phyloP scores from a whole-genome alignment of 2,113 vertebrate species.

The Nesoenas mayeri region DNA sequence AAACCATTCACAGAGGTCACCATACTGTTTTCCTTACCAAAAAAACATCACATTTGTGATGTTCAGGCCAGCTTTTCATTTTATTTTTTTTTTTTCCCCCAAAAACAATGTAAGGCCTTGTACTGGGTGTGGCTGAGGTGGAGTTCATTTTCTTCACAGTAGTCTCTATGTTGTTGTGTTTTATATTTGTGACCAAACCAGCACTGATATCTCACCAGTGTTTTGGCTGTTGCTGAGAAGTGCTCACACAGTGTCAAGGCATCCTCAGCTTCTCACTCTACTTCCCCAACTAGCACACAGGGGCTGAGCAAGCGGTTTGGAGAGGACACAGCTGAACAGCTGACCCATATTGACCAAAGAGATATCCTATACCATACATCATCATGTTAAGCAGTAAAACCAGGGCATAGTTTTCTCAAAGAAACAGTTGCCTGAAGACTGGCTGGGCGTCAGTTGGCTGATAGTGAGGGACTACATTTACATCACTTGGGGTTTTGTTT shows the following conservation, averaged over 20 bases:
- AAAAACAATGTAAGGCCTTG: neutral
- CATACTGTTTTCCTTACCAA: neutral
- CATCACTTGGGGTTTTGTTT: neutral
- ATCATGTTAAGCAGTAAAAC: neutral
- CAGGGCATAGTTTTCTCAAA: neutral
- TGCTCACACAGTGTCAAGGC: neutral
- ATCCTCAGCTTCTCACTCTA: neutral
- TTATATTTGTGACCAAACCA: neutral
- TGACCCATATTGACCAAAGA: neutral
- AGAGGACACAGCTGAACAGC: neutral
- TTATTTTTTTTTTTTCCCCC: fast-evolving
- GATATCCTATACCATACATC: neutral
- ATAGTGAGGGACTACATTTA: neutral
- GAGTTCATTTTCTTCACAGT: neutral
- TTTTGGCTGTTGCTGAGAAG: neutral
- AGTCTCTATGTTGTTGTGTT: neutral
- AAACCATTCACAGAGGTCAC: neutral
- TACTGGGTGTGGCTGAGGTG: neutral
- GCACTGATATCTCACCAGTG: fast-evolving
- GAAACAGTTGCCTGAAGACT: too few species aligned
- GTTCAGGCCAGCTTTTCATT: neutral
- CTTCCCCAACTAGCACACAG: neutral
- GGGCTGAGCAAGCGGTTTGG: neutral
- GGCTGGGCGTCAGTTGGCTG: neutral
- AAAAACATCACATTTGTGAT: neutral